phyloP scores from a whole-genome alignment of 2,113 vertebrate genomes.

The Vidua chalybeata region DNA sequence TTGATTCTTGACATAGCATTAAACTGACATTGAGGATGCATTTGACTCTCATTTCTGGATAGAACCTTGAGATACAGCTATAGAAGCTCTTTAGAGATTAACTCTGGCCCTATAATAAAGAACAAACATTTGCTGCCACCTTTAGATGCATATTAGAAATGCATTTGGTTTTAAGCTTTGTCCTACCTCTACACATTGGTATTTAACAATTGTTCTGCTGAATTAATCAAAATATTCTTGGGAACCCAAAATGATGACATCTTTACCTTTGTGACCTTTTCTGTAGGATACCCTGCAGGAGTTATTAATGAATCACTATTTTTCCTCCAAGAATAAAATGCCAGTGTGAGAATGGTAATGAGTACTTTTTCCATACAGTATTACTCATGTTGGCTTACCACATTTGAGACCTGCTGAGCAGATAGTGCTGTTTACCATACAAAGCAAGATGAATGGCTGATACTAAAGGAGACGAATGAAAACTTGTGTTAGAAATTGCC shows the following conservation, averaged over 20 bases:
- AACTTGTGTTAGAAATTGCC: not conserved
- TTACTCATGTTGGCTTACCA: not conserved
- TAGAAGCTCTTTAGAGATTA: not conserved
- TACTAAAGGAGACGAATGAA: rapidly evolving
- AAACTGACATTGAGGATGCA: not conserved
- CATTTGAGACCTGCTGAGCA: not conserved
- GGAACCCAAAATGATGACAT: not conserved
- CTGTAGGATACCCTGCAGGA: not conserved
- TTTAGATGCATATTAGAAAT: slow-evolving; percentile 18
- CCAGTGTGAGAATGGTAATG: not conserved
- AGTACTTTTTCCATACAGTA: not conserved
- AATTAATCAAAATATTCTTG: not conserved
- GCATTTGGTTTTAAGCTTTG: not conserved
- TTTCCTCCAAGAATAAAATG: not conserved
- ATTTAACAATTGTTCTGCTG: not conserved
- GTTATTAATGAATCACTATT: not conserved
- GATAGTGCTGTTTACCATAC: not conserved
- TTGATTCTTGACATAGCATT: not conserved
- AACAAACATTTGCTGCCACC: slow-evolving; percentile 35
- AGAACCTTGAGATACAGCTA: not conserved
- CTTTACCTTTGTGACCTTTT: slow-evolving; percentile 12
- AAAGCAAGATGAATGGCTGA: not conserved
- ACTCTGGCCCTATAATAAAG: not conserved
- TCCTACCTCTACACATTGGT: not conserved
- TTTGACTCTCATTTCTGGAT: not conserved